Conservation (phyloP, 2,888 invertebrate species). For the Amiota minor region DNA sequence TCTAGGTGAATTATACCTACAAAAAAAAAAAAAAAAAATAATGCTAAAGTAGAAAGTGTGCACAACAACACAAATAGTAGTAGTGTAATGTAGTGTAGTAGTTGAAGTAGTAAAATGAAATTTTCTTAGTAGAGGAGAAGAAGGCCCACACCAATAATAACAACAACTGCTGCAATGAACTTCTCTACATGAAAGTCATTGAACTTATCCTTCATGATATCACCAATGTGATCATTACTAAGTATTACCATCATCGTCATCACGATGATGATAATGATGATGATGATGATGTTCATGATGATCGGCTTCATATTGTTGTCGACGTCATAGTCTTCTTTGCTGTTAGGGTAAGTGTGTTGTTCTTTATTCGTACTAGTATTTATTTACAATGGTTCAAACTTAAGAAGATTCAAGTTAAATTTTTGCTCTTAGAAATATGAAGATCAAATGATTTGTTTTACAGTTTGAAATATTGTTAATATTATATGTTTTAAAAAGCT, state of each 20-base stretch:
- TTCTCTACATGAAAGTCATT: constrained; percentile 65
- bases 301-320: background rate
- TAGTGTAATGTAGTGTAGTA: constrained; percentile 5
- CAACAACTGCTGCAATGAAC: constrained; percentile 63
- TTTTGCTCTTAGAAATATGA: background rate
- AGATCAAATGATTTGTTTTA: too few relatives aligned
- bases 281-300: background rate
- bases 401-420: constrained; percentile 12
- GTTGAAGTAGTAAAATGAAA: constrained; percentile 4
- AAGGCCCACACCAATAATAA: constrained; percentile 28
- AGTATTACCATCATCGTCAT: constrained; percentile 11
- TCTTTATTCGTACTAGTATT: too few relatives aligned
- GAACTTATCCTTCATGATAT: constrained; percentile 58
- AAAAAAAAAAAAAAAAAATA: background rate
- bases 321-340: constrained; percentile 32
- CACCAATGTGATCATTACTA: constrained; percentile 22
- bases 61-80: constrained; percentile 11
- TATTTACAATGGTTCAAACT: constrained; percentile 17
- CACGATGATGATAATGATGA: constrained; percentile 11
- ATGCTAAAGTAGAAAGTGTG: constrained; percentile 19
- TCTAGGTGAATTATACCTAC: too few relatives aligned
- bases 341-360: constrained; percentile 29
- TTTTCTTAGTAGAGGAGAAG: constrained; percentile 34
- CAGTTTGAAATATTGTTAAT: too few relatives aligned
- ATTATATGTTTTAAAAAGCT: too few relatives aligned